Base-by-base conservation (phyloP, 2,113 vertebrate genomes). In the Poeciliopsis prolifica region DNA sequence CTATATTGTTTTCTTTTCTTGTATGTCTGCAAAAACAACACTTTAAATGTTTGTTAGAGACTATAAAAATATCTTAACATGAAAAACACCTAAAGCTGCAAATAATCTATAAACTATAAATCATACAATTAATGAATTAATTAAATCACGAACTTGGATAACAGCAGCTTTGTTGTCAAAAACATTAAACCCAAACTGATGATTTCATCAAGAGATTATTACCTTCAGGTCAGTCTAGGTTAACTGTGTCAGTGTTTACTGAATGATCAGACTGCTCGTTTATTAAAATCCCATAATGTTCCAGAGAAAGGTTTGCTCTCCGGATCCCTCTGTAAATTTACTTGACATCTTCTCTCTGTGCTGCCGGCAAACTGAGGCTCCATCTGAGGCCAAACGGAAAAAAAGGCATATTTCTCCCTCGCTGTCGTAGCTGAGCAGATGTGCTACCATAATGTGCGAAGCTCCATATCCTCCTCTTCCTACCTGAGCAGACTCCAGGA, bases 401-500 rank as follows among this genome's bases (percentile, higher is more conserved):
- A 65, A 24, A 63, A 60, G 74, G 24, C 70, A 7, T 65, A 30
- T 74, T 58, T 30, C 28, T 62, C 33, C 64, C 44, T 66, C 3
- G 24, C 31, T 65, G 62, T 78, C 67, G 68, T 68, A 67, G 40
- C 61, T 4, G 67, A 87, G 84, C 75, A 82, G 82, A 86, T 87
- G 86, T 80, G 83, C 73, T 60, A 75, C 80, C 76, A 79, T 77
- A 78, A 81, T 76, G 79, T 48, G 61, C 14, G 75, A 81, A 69
- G 37, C 64, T 75, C 79, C 33, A 13, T 85, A 65, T 64, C 84
- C 70, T 81, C 65, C 72, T 58, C 44, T 2, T 64, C 63, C 75
- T 66, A 85, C 85, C 85, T 88, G 85, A 84, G 83, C 65, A 0
- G 58, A 79, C 44, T 77, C 74, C 82, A 72, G 70, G 75, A 72